Percentiles rank a stretch among this genome's conserved stretches.
phyloP scores from a whole-genome alignment of 2,113 vertebrate species.

The Rhagologus leucostigma region DNA sequence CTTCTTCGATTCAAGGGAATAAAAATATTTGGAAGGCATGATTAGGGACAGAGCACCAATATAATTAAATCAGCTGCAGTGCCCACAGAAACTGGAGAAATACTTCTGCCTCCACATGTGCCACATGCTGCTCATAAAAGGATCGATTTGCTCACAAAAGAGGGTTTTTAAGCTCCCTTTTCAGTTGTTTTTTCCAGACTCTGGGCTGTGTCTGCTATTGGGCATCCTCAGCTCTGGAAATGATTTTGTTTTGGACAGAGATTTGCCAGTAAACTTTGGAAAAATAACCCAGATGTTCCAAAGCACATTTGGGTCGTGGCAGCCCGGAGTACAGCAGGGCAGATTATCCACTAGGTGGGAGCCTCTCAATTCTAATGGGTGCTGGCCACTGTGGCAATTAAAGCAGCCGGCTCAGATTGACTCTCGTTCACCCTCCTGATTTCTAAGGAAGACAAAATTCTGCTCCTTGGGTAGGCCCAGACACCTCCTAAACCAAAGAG shows the following conservation, averaged over 20 bases:
- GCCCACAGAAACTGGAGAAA: neutral
- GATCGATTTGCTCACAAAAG: neutral
- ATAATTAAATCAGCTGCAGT: neutral
- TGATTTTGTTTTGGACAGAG: neutral
- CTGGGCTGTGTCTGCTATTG: neutral
- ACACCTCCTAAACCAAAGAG: neutral
- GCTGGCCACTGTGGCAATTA: neutral
- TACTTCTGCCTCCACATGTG: neutral
- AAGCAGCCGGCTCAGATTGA: neutral
- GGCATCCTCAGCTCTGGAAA: neutral
- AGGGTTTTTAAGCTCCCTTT: neutral
- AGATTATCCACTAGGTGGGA: conserved; percentile 47
- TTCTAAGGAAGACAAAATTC: neutral
- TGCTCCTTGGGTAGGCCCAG: neutral
- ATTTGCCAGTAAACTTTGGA: neutral
- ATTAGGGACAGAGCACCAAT: neutral
- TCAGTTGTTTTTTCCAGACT: neutral
- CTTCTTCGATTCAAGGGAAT: neutral
- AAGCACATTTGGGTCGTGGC: fast-evolving
- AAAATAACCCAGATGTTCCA: neutral
- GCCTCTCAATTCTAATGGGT: neutral
- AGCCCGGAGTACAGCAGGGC: neutral
- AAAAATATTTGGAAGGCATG: neutral
- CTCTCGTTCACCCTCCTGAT: neutral
- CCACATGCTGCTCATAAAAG: neutral